Conservation (phyloP, 2,113 vertebrate species). For the Mesitornis unicolor region DNA sequence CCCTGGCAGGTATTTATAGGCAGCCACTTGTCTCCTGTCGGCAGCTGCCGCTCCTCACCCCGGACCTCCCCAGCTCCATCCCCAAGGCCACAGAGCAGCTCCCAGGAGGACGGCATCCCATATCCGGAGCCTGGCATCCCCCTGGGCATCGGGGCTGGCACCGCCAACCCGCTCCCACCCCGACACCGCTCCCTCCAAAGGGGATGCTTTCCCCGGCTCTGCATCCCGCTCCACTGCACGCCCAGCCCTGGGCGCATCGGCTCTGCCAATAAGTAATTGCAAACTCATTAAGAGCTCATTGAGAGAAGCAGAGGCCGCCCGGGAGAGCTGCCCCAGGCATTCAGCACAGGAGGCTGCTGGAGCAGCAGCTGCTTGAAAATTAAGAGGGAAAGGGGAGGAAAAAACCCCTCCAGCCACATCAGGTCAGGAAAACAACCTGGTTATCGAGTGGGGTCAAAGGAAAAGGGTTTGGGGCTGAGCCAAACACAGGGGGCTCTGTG, state of each 20-base stretch:
- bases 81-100: neutral
- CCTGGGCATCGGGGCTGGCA: neutral
- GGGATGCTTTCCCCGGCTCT: neutral
- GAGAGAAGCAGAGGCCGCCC: neutral
- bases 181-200: accelerated
- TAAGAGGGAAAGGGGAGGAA: neutral
- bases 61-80: neutral
- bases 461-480: neutral
- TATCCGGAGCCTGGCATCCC: neutral
- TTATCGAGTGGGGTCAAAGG: neutral
- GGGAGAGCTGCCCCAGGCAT: neutral
- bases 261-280: constrained; percentile 47
- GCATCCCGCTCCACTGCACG: neutral
- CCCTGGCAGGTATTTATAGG: constrained; percentile 68
- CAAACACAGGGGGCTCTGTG: no score
- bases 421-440: neutral
- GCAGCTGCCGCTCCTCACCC: neutral
- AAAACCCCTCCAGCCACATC: neutral
- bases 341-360: neutral
- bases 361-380: neutral
- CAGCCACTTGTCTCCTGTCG: constrained; percentile 10
- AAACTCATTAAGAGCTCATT: constrained; percentile 46
- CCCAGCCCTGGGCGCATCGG: neutral
- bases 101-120: neutral
- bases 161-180: neutral